phyloP scores from a whole-genome alignment of 92 coral and sea anemone genomes.

The Galaxea fascicularis region DNA sequence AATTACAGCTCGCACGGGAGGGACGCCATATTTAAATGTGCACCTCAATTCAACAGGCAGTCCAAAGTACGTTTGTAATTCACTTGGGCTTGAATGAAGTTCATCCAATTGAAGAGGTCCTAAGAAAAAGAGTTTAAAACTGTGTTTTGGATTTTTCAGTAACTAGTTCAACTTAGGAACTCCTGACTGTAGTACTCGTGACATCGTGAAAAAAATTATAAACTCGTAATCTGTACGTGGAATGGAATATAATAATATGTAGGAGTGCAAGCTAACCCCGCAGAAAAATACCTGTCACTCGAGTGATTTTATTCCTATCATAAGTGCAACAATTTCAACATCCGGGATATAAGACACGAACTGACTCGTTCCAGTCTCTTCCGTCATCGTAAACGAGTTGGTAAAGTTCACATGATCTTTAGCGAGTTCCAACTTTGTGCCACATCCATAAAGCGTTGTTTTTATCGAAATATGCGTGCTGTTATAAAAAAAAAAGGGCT shows the following conservation, averaged over 20 bases:
- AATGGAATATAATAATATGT: too few species aligned
- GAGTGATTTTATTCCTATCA: neutral
- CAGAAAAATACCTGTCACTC: neutral
- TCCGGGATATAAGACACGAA: constrained; percentile 32
- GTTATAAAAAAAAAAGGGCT: constrained; percentile 42
- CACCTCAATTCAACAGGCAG: constrained; percentile 55
- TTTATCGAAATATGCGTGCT: constrained; percentile 61
- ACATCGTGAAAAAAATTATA: too few species aligned
- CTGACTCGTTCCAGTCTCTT: constrained; percentile 11
- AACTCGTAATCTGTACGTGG: too few species aligned
- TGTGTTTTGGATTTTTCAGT: too few species aligned
- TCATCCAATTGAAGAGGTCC: constrained; percentile 48
- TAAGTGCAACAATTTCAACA: constrained; percentile 28
- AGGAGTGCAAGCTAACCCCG: neutral
- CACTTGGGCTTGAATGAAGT: constrained; percentile 47
- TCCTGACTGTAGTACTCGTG: too few species aligned
- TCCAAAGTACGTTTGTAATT: constrained; percentile 45
- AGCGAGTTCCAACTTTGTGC: constrained; percentile 55
- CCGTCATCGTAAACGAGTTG: constrained; percentile 42
- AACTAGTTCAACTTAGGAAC: too few species aligned
- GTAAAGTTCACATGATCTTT: constrained; percentile 47
- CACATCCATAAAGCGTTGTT: constrained; percentile 69
- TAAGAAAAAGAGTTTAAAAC: neutral
- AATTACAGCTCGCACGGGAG: constrained; percentile 41
- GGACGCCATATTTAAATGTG: constrained; percentile 55